These are phyloP conservation scores for Catamblyrhynchus diadema DNA, from an alignment of 2,797 vertebrate genomes.

Conservation along the genomic window DNA sequence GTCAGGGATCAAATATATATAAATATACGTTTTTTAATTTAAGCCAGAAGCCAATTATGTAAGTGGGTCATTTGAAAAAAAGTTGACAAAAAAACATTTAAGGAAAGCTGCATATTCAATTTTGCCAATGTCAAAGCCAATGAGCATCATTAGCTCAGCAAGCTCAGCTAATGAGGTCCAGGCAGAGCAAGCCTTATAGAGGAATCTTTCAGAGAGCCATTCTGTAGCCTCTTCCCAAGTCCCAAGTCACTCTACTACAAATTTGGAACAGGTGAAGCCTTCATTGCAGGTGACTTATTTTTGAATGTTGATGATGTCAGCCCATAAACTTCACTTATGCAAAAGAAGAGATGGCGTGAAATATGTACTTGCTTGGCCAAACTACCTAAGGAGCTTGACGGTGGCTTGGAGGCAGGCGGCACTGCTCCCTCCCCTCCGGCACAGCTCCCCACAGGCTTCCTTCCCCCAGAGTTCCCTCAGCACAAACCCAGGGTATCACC, in stretches of 20 bases:
- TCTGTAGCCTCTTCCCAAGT: background rate
- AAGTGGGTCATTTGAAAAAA: slow-evolving; percentile 63
- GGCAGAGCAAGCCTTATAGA: background rate
- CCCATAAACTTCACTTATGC: background rate
- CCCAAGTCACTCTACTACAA: background rate
- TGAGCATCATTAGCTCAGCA: background rate
- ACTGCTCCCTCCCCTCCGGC: background rate
- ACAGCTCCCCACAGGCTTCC: background rate
- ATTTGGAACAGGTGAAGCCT: background rate
- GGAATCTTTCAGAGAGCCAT: background rate
- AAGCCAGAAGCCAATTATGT: slow-evolving; percentile 51
- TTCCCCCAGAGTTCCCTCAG: background rate
- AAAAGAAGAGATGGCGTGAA: background rate
- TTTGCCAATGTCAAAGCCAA: slow-evolving; percentile 67
- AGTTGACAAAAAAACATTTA: slow-evolving; percentile 53
- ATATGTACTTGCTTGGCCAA: background rate
- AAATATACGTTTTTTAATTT: slow-evolving; percentile 13
- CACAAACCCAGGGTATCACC: background rate
- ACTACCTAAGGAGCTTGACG: fast-evolving
- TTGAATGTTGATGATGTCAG: background rate
- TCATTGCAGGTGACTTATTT: background rate
- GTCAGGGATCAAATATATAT: background rate
- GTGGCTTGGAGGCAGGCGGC: background rate
- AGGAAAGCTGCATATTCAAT: slow-evolving; percentile 47
- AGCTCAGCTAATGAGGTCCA: slow-evolving; percentile 37